Conservation (phyloP, 92 coral and sea anemone genomes). For the Heteractis magnifica region DNA sequence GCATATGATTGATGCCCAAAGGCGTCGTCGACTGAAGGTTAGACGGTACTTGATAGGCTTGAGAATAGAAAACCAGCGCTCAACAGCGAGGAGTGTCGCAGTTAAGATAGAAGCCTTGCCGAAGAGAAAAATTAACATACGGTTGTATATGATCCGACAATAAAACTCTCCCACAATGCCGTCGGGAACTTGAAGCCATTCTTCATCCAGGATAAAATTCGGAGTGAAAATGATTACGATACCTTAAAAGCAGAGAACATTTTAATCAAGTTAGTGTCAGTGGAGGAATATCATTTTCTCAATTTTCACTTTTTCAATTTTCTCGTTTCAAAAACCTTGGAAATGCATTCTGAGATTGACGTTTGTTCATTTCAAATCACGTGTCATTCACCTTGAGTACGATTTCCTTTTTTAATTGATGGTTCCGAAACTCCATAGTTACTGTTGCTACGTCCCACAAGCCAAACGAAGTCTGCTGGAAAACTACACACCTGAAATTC, state of each 20-base stretch:
- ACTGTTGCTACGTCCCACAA: too few relatives aligned
- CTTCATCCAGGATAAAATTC: slow-evolving; percentile 22
- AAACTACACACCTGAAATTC: too few relatives aligned
- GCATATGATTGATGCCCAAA: slow-evolving; percentile 20
- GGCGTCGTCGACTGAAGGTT: slow-evolving; percentile 37
- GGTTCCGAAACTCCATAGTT: too few relatives aligned
- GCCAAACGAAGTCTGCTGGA: too few relatives aligned
- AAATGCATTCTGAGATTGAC: too few relatives aligned
- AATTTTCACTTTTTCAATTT: too few relatives aligned
- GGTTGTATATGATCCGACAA: slow-evolving; percentile 54
- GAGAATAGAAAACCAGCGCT: slow-evolving; percentile 59
- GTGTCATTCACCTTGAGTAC: too few relatives aligned
- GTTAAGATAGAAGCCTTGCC: slow-evolving; percentile 59
- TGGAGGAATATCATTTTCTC: too few relatives aligned
- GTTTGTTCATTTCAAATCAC: too few relatives aligned
- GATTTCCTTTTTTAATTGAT: too few relatives aligned
- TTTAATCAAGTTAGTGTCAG: too few relatives aligned
- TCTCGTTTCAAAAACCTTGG: too few relatives aligned
- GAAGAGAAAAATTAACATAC: slow-evolving; percentile 45
- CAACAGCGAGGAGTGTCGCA: slow-evolving; percentile 55
- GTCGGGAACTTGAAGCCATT: slow-evolving; percentile 36
- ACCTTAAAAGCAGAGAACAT: background rate
- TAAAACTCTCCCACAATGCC: slow-evolving; percentile 41
- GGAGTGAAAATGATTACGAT: slow-evolving; percentile 34
- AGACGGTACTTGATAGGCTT: slow-evolving; percentile 44